phyloP scores from a whole-genome alignment of 2,888 invertebrate species.

The Drosophila infuscata region DNA sequence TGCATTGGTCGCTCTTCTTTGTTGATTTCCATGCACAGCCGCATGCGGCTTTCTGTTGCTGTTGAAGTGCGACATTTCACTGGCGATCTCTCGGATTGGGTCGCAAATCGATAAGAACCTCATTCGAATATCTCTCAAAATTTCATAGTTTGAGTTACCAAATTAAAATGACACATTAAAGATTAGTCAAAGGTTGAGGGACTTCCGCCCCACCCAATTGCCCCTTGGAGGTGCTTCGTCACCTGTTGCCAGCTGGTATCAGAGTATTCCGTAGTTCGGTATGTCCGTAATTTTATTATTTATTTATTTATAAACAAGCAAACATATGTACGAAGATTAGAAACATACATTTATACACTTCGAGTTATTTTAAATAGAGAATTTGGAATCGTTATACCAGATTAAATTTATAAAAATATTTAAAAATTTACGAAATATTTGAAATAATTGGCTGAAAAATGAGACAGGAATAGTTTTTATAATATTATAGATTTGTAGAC shows the following conservation, averaged over 20 bases:
- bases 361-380: too few species aligned
- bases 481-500: background rate
- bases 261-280: background rate
- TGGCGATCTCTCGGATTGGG: background rate
- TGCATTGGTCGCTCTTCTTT: constrained; percentile 72
- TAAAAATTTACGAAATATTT: too few species aligned
- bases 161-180: background rate
- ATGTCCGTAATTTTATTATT: background rate
- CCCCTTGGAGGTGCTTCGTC: background rate
- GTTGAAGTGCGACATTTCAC: constrained; percentile 79
- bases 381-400: too few species aligned
- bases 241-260: background rate
- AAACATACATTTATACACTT: too few species aligned
- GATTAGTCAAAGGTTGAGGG: background rate
- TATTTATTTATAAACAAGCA: background rate
- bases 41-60: constrained; percentile 29
- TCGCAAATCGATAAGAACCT: background rate
- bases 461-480: background rate
- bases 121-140: background rate
- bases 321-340: background rate
- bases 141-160: background rate
- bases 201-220: background rate
- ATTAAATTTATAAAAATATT: background rate
- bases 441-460: background rate
- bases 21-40: constrained; percentile 50